Evolutionary conservation across 1,140 invertebrate genomes (phyloP).

Genomic region (Drosophila equinoxialis): DNA sequence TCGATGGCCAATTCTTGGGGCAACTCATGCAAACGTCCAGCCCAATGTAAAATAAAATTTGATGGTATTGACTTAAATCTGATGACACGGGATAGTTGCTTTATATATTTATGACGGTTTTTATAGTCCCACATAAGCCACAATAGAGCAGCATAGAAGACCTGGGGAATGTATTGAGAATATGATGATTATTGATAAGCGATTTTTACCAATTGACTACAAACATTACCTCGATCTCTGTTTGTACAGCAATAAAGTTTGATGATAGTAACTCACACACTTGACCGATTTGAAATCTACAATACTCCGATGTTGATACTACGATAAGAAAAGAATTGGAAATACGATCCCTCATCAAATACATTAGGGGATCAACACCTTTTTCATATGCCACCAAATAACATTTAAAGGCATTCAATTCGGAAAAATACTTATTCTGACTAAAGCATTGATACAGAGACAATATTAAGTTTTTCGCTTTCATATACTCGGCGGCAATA

Average conservation of each 20-base stretch:
- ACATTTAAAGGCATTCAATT: slow-evolving; percentile 1
- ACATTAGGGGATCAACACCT: not conserved
- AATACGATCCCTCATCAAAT: slow-evolving; percentile 12
- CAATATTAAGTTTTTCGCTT: not conserved
- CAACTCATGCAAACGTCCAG: not conserved
- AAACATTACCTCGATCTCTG: slow-evolving; percentile 25
- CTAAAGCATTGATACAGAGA: not conserved
- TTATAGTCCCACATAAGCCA: slow-evolving; percentile 10
- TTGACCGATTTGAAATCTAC: not conserved
- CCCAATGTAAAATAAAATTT: not conserved
- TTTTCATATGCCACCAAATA: not conserved
- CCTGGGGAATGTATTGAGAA: not conserved
- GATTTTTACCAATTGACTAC: not conserved
- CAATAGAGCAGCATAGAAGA: slow-evolving; percentile 6
- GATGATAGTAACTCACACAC: slow-evolving; percentile 5
- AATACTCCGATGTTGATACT: slow-evolving; percentile 8
- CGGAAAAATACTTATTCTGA: not conserved
- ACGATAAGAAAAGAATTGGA: slow-evolving; percentile 4
- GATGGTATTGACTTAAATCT: slow-evolving; percentile 16
- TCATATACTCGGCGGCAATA: not conserved
- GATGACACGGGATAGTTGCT: not conserved
- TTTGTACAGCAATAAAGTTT: slow-evolving; percentile 15
- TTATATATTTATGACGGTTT: not conserved
- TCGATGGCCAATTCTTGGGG: not conserved
- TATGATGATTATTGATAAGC: not conserved